Evolutionary conservation across 2,888 invertebrate species (phyloP), one percentile per base, ranked within the genome.

Genomic region (Aricia artaxerxes): DNA sequence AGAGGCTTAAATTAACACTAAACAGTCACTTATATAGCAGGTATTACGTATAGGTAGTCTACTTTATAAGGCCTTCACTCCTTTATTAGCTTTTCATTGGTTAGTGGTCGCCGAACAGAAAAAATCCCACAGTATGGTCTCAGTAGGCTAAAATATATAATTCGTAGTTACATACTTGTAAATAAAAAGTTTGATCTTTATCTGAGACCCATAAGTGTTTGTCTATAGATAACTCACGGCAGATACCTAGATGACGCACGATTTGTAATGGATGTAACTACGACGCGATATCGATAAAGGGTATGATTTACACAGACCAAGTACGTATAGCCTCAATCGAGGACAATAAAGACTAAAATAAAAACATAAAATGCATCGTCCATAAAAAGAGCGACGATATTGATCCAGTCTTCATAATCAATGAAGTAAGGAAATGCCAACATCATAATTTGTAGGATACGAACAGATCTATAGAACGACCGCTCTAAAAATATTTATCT

Each of bases 251-350:
- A 64, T 64, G 64, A 64, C 64, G 31, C 31, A 9, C 11, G 31
- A 7, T 61, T 61, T 64, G 24, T 9, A 31, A 11, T 60, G 49
- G n/a, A n/a, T 60, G 60, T 60, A 1, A 16, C 6, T 31, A 64
- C 64, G 64, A 64, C 9, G 64, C 7, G 61, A 61, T 64, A 64
- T 31, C 64, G 31, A 11, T 31, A 24, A 64, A 64, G 64, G 64
- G 11, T 64, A 31, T 31, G 11, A 64, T 64, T 64, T 64, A 64
- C 31, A 64, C 64, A 64, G 24, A 64, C 64, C 64, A 64, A 64
- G 31, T 64, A 64, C 31, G 9, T 11, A 64, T 31, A 64, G 9
- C 24, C 7, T 13, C 16, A 16, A 57, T 57, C 57, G 13, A 4
- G 3, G 57, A 57, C 11, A 57, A 57, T 53, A 53, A 13, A 53